Evolutionary conservation across 1,140 invertebrate species (phyloP).

Genomic region (Trichoplusia ni): DNA sequence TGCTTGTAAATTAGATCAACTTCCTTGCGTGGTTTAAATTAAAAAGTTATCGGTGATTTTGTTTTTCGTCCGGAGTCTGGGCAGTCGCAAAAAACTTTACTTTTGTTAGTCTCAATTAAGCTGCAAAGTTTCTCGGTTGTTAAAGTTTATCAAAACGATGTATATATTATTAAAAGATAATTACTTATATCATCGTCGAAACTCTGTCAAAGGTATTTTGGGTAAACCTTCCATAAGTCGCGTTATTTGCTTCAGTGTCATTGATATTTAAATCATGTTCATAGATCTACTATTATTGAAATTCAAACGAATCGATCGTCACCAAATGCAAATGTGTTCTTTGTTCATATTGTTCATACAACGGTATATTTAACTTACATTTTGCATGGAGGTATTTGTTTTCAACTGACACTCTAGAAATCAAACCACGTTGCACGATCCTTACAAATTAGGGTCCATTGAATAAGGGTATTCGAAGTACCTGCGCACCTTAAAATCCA

Average conservation of each 20-base stretch:
- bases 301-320: conserved; percentile 22
- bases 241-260: conserved; percentile 9
- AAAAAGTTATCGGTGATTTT: conserved; percentile 17
- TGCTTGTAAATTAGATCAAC: conserved; percentile 19
- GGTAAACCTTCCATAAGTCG: conserved; percentile 13
- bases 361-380: conserved; percentile 3
- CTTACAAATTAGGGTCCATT: too few species aligned
- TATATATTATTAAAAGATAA: too few species aligned
- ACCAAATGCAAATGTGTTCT: conserved; percentile 21
- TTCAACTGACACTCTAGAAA: conserved; percentile 18
- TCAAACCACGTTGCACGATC: too few species aligned
- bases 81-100: not conserved
- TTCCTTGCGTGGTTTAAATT: conserved; percentile 18
- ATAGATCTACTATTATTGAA: conserved; percentile 16
- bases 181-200: not conserved
- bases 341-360: conserved; percentile 22
- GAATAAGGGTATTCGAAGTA: too few species aligned
- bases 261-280: conserved; percentile 14
- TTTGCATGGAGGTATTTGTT: conserved; percentile 20
- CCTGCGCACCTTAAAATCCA: too few species aligned
- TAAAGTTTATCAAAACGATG: too few species aligned
- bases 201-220: not conserved
- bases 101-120: not conserved
- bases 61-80: too few species aligned
- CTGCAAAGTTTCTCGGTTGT: not conserved